Conservation (phyloP, 2,797 vertebrate genomes). For the Glossophaga mutica region DNA sequence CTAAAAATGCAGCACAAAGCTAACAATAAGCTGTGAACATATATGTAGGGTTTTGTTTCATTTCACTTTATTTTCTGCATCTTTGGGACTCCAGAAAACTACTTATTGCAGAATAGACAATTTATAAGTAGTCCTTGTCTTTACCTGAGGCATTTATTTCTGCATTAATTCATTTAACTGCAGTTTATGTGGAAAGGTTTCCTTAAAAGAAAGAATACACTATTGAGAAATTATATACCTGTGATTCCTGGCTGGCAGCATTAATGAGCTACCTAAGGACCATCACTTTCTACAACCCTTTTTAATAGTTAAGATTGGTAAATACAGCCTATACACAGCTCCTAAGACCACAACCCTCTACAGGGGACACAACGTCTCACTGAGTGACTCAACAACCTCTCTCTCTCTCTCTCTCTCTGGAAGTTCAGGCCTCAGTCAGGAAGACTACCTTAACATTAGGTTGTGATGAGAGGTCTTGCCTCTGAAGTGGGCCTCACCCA, state of each 20-base stretch:
- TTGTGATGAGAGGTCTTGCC: fast-evolving
- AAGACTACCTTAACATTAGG: not conserved
- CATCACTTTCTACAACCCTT: not conserved
- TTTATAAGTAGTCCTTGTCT: not conserved
- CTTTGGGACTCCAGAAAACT: not conserved
- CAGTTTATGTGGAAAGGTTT: not conserved
- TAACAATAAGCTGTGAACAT: not conserved
- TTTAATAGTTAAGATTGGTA: not conserved
- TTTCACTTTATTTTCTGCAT: not conserved
- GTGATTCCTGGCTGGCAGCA: not conserved
- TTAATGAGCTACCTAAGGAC: not conserved
- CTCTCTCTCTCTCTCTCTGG: fast-evolving
- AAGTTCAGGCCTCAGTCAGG: no score
- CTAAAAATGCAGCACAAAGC: not conserved
- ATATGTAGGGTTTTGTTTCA: not conserved
- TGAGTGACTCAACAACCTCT: not conserved
- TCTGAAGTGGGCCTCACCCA: not conserved
- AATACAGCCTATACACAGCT: not conserved
- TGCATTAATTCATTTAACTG: not conserved
- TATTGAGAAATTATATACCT: not conserved
- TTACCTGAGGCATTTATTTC: not conserved
- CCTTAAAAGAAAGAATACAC: not conserved
- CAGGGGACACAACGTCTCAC: not conserved
- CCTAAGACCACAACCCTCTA: not conserved
- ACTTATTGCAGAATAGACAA: not conserved